A percentile compares a stretch with the other conserved stretches of the same genome.
Conservation (phyloP, 2,113 vertebrate species). For the Calidris pygmaea region DNA sequence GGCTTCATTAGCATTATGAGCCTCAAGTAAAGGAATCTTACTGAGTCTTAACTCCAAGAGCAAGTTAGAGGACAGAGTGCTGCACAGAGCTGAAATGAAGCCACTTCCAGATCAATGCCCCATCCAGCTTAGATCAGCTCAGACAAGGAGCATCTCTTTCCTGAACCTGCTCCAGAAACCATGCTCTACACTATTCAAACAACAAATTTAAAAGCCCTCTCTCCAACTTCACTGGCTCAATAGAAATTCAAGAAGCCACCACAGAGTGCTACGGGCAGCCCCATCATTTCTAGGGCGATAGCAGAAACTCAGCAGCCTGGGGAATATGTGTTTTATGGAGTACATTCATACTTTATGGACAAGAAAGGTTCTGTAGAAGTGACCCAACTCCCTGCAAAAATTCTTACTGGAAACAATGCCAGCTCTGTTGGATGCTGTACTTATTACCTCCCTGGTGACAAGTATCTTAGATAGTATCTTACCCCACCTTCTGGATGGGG, state of each 20-base stretch:
- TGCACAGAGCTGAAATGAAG: neutral
- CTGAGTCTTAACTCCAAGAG: neutral
- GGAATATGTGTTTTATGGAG: accelerated
- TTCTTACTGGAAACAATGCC: neutral
- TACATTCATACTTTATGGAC: neutral
- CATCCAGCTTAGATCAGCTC: neutral
- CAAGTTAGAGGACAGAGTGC: neutral
- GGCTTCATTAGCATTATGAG: neutral
- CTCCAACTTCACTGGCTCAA: neutral
- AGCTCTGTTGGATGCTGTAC: neutral
- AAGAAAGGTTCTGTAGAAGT: neutral
- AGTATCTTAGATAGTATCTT: neutral
- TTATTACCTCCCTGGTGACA: neutral
- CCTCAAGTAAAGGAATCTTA: neutral
- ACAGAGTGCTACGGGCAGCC: neutral
- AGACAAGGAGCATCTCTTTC: neutral
- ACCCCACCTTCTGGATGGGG: too few relatives aligned
- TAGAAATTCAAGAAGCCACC: neutral
- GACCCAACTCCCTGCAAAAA: neutral
- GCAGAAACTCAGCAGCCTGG: neutral
- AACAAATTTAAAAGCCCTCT: neutral
- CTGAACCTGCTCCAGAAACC: neutral
- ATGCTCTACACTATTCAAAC: neutral
- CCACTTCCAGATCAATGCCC: neutral
- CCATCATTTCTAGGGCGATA: neutral